These are phyloP conservation scores for Smutsia gigantea DNA, from an alignment of 2,797 vertebrate species.

Conservation along the genomic window DNA sequence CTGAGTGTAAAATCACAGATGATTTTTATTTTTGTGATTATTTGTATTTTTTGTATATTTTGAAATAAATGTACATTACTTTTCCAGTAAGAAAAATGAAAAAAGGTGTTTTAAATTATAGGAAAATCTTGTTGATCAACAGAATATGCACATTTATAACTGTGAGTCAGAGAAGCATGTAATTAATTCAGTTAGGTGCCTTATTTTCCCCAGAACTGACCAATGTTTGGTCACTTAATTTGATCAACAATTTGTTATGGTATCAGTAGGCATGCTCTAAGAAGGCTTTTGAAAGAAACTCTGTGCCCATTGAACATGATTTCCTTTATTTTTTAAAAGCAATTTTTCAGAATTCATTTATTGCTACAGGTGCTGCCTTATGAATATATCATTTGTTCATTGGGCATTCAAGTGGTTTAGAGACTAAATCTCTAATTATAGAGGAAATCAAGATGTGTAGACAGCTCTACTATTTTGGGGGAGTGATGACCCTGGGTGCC, in stretches of 20 bases:
- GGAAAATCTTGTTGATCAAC: background rate
- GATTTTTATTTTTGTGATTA: background rate
- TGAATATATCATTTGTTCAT: constrained; percentile 35
- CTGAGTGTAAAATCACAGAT: background rate
- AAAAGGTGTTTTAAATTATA: background rate
- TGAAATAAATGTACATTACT: background rate
- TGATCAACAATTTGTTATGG: background rate
- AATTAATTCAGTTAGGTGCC: background rate
- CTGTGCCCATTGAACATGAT: background rate
- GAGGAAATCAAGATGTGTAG: constrained; percentile 48
- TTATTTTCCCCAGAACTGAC: background rate
- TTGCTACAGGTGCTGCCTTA: background rate
- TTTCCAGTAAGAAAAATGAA: background rate
- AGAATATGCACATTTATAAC: background rate
- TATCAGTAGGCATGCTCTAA: background rate
- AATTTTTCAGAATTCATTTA: constrained; percentile 56
- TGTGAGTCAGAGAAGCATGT: background rate
- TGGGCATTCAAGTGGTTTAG: constrained; percentile 48
- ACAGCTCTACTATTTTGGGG: constrained; percentile 33
- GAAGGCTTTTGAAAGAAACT: background rate
- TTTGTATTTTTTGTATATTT: background rate
- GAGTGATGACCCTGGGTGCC: background rate
- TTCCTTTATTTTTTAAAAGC: constrained; percentile 37
- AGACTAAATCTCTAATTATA: constrained; percentile 62
- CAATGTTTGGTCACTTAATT: background rate